phyloP scores from a whole-genome alignment of 2,888 invertebrate genomes.

The Vannuccia rotundouncinata region DNA sequence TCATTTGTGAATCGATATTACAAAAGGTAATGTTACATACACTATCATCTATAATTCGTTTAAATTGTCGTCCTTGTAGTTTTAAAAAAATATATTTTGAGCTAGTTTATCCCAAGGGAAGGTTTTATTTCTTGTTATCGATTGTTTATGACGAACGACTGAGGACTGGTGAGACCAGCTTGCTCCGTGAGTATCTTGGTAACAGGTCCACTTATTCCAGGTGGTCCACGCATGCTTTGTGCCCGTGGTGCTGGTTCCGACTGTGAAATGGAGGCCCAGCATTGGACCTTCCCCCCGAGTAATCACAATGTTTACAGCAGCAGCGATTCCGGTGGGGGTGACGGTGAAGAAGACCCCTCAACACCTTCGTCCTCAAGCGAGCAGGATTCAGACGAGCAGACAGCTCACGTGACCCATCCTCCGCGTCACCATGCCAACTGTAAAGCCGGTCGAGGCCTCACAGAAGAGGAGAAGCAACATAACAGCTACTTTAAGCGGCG shows the following conservation, averaged over 20 bases:
- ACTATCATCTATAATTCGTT: too few relatives aligned
- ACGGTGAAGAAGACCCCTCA: background rate
- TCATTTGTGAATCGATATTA: too few relatives aligned
- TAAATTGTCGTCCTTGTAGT: too few relatives aligned
- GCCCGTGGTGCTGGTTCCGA: background rate
- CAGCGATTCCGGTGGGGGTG: background rate
- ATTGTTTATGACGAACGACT: too few relatives aligned
- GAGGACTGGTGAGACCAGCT: too few relatives aligned
- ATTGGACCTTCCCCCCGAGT: constrained; percentile 35
- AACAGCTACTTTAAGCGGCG: constrained; percentile 17
- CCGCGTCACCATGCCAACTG: background rate
- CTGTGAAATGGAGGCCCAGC: constrained; percentile 33
- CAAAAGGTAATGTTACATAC: too few relatives aligned
- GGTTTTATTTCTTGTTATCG: too few relatives aligned
- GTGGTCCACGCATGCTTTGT: too few relatives aligned
- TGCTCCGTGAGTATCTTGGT: too few relatives aligned
- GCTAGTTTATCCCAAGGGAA: too few relatives aligned
- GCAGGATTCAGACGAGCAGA: background rate
- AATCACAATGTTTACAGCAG: constrained; percentile 33
- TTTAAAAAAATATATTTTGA: too few relatives aligned
- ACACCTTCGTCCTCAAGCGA: background rate
- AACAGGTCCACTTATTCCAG: too few relatives aligned
- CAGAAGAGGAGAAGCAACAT: constrained; percentile 5
- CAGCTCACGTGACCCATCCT: background rate
- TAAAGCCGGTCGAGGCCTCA: background rate